Conservation (phyloP, 2,797 vertebrate genomes). For the Echeneis naucrates region DNA sequence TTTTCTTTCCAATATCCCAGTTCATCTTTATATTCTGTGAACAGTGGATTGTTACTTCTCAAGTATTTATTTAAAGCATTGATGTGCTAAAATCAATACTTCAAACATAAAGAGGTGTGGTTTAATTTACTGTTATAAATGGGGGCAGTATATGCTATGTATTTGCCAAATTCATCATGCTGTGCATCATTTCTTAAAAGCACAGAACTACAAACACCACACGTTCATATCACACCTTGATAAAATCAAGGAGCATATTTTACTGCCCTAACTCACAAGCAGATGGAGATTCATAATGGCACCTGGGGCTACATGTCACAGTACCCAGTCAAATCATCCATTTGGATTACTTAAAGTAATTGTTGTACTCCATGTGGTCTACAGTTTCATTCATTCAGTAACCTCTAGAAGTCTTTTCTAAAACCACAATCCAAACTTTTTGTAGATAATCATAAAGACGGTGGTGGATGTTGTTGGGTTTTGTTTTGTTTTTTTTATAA, state of each 20-base stretch:
- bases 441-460: background rate
- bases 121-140: background rate
- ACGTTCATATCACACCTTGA: background rate
- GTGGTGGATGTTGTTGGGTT: background rate
- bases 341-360: background rate
- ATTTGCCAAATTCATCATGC: slow-evolving; percentile 1
- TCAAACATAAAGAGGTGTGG: background rate
- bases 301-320: background rate
- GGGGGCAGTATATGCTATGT: background rate
- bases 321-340: slow-evolving; percentile 3
- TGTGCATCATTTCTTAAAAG: slow-evolving; percentile 9
- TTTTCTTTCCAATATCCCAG: slow-evolving; percentile 3
- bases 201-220: background rate
- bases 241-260: background rate
- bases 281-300: background rate
- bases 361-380: background rate
- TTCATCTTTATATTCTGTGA: slow-evolving; percentile 8
- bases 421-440: too few species aligned
- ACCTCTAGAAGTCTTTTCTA: background rate
- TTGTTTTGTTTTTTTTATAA: background rate
- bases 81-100: background rate
- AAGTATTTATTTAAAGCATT: background rate
- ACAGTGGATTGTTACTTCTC: background rate
- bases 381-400: background rate
- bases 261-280: slow-evolving; percentile 8